Base-by-base conservation (phyloP, 2,113 vertebrate genomes). In the Felis chaus region DNA sequence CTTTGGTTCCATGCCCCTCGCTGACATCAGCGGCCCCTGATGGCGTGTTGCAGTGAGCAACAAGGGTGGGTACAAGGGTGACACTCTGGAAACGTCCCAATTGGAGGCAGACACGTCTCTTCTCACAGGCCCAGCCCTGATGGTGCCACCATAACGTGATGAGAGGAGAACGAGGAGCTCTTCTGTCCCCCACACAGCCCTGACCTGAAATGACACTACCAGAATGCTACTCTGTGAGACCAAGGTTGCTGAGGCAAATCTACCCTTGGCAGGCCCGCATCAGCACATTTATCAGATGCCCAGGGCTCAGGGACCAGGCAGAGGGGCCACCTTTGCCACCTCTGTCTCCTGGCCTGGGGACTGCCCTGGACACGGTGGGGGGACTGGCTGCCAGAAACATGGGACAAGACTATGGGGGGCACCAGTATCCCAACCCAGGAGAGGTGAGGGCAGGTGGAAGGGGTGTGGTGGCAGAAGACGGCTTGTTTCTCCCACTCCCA, bases 201-300 rank as follows among this genome's bases (percentile, higher is more conserved):
- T 96, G 91, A 88, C 69, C 76, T 88, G 86, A 82, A 94, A 33
- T 78, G 94, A 45, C 45, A 84, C 50, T 16, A 0, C 79, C 8
- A 2, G 15, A 25, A 33, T 13, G 27, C 55, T 10, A 19, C 12
- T 66, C 50, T 39, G 18, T 4, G 21, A 31, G 48, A 33, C 53
- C 53, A 21, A 68, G 65, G 33, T 36, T 50, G 39, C 50, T 19
- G 55, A 88, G 82, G 88, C 63, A 48, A 50, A 27, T 69, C 33
- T 4, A 14, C 21, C 36, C 69, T 92, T 55, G 63, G 21, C 21
- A 19, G 65, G 80, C 48, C 33, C 29, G 29, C 13, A 1, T 36
- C 18, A 8, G 23, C 6, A 19, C 16, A 6, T 76, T 68, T 79
- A 23, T 86, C 39, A 84, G 81, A 84, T 27, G 80, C n/a, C 10